Evolutionary conservation across 2,888 invertebrate species (phyloP), one percentile per base, ranked within the genome.

Genomic region (Junonia oenone): DNA sequence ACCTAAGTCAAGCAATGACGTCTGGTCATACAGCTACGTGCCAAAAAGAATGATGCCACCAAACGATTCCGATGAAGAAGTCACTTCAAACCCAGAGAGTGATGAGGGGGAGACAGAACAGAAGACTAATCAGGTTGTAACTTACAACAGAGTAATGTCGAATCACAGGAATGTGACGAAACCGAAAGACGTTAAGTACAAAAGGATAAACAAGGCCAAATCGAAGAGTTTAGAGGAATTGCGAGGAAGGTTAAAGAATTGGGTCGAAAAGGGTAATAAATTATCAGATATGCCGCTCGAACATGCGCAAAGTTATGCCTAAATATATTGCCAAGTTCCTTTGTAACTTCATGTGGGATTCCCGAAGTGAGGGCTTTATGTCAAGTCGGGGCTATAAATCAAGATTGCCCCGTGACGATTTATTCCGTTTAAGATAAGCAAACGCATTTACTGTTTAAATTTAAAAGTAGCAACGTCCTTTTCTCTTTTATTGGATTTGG

Each of bases 161-260:
- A 97, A 96, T 83, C 97, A 97, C 79, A 91, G 96, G 62, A 96
- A 96, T 50, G 97, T 97, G 49, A 96, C 96, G 4, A 97, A 97
- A 78, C 96, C 96, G 63, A 96, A 96, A 86, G 97, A 97, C 76
- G 96, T 97, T 29, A 97, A 97, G 83, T 97, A 96, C 86, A 96
- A 96, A 78, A 92, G 96, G 72, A 97, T 96, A 78, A 97, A 96
- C 77, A 96, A 97, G 78, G 96, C 96, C 4, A 97, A 97, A 76
- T 96, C 96, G 59, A 96, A 96, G 83, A 96, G 96, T 70, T 86
- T 97, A 63, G 97, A 97, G 70, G 97, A 97, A 72, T 75, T 97
- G 55, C 86, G 96, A 2, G 97, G 96, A 0, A 91, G 96, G 62
- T 91, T 96, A 75, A 95, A 95, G 91, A 95, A 95, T 78, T 95